Percentiles rank a stretch among this genome's conserved stretches.
These are phyloP conservation scores for Sphenodon punctatus DNA, from an alignment of 2,797 vertebrate genomes.

Conservation along the genomic window DNA sequence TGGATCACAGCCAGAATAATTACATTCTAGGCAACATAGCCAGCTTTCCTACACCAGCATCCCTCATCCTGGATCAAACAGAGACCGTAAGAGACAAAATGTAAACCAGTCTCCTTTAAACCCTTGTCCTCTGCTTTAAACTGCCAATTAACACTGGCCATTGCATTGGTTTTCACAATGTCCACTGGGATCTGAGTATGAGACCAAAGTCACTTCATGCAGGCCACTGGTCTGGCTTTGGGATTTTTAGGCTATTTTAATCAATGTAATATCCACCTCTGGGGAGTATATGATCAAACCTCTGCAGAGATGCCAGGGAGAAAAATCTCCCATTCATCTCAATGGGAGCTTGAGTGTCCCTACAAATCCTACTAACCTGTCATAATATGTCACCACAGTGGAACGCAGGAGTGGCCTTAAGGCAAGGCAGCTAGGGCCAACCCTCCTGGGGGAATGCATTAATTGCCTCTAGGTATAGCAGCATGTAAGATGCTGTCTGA, in stretches of 20 bases:
- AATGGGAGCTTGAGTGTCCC: background rate
- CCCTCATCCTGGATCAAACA: too few relatives aligned
- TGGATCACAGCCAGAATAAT: background rate
- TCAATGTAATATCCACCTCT: slow-evolving; percentile 13
- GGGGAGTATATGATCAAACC: slow-evolving; percentile 1
- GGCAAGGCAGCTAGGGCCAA: too few relatives aligned
- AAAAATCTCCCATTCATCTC: slow-evolving; percentile 12
- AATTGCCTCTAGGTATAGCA: background rate
- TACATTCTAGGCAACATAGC: background rate
- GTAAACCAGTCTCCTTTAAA: background rate
- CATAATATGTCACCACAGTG: background rate
- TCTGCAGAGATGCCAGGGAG: background rate
- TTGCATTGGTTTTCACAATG: background rate
- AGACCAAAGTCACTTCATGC: background rate
- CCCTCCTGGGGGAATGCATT: background rate
- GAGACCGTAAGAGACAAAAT: too few relatives aligned
- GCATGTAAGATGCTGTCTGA: background rate
- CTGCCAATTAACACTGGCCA: background rate
- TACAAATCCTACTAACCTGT: slow-evolving; percentile 1
- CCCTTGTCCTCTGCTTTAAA: background rate
- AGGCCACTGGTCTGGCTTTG: background rate
- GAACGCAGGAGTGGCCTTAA: too few relatives aligned
- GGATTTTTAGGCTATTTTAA: background rate
- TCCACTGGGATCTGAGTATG: background rate
- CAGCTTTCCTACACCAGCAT: background rate